Percentiles rank a stretch among this genome's conserved stretches.
Evolutionary conservation across 1,140 invertebrate genomes (phyloP).

Genomic region (Drosophila murphyi): DNA sequence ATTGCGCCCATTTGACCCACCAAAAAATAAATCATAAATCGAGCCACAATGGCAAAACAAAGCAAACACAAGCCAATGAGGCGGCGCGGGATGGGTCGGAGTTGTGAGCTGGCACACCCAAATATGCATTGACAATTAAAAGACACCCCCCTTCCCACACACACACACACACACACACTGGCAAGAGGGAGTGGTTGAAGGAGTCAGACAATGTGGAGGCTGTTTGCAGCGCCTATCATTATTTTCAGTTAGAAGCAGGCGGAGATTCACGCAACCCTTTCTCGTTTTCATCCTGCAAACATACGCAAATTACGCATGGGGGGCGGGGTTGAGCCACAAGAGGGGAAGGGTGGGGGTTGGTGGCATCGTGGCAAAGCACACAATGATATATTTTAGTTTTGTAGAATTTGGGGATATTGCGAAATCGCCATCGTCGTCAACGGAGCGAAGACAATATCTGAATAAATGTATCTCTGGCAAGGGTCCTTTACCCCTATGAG

Average conservation of each 20-base stretch:
- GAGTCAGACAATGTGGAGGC: not conserved
- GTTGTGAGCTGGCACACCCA: conserved; percentile 12
- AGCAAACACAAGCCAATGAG: conserved; percentile 58
- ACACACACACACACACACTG: not conserved
- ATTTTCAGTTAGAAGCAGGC: conserved; percentile 68
- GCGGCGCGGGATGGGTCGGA: not conserved
- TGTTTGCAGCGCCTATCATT: conserved; percentile 62
- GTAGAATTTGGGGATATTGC: conserved; percentile 63
- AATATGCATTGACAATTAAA: conserved; percentile 80
- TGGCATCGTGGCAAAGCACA: not conserved
- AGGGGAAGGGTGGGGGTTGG: not conserved
- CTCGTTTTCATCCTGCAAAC: conserved; percentile 44
- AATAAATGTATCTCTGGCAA: conserved; percentile 6
- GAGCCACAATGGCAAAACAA: conserved; percentile 67
- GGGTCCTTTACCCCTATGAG: not conserved
- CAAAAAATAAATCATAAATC: conserved; percentile 79
- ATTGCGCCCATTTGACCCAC: conserved; percentile 40
- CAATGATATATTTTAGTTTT: conserved; percentile 73
- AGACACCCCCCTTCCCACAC: conserved; percentile 28
- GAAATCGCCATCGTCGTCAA: conserved; percentile 50
- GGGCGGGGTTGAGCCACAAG: not conserved
- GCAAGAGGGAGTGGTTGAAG: not conserved
- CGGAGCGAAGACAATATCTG: conserved; percentile 72
- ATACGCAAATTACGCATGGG: conserved; percentile 64
- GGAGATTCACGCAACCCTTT: conserved; percentile 54